phyloP scores from a whole-genome alignment of 2,797 vertebrate species.

The Bradypodion ventrale region DNA sequence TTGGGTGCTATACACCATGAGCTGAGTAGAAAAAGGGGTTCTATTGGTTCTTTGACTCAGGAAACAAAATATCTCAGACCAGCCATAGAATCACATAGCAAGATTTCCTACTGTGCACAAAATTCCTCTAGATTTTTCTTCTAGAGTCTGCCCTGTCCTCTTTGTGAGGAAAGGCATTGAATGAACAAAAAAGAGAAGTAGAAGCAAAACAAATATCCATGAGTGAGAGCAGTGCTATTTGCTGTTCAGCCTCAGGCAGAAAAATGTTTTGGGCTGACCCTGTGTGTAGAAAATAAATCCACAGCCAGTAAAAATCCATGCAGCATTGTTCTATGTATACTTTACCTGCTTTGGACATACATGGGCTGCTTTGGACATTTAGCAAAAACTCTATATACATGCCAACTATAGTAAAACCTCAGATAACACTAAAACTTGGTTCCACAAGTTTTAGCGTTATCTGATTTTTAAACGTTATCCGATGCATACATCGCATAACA shows the following conservation, averaged over 20 bases:
- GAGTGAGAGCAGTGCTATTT: neutral
- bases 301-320: neutral
- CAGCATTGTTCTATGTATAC: neutral
- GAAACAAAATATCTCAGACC: neutral
- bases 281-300: too few relatives aligned
- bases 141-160: too few relatives aligned
- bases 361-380: neutral
- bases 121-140: neutral
- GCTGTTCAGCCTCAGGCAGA: too few relatives aligned
- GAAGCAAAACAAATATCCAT: too few relatives aligned
- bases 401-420: too few relatives aligned
- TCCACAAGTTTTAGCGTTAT: too few relatives aligned
- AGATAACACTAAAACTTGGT: too few relatives aligned
- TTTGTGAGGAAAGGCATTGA: too few relatives aligned
- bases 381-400: neutral
- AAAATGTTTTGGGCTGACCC: neutral
- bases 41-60: neutral
- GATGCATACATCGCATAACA: too few relatives aligned
- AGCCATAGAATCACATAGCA: neutral
- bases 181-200: too few relatives aligned
- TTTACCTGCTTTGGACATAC: too few relatives aligned
- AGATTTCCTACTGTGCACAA: neutral
- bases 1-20: neutral
- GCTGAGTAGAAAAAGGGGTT: neutral
- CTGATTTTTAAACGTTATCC: too few relatives aligned